phyloP scores from a whole-genome alignment of 2,888 invertebrate species.

The Zaprionus lineosus region DNA sequence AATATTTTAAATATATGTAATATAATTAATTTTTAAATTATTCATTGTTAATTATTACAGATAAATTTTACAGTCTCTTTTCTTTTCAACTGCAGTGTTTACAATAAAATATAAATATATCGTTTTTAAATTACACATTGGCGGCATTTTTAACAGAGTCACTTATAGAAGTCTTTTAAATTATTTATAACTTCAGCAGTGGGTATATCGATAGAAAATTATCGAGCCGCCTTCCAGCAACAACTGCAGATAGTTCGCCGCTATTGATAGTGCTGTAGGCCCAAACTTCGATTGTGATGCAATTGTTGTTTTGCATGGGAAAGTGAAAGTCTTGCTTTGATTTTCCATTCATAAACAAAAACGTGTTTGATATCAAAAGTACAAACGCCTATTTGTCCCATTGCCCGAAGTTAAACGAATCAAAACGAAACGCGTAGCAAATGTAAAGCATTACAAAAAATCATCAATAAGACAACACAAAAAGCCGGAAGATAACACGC shows the following conservation, averaged over 20 bases:
- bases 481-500: slow-evolving; percentile 17
- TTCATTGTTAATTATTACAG: too few species aligned
- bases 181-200: too few species aligned
- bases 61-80: too few species aligned
- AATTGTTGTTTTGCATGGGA: slow-evolving; percentile 58
- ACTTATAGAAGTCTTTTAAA: too few species aligned
- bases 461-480: slow-evolving; percentile 23
- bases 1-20: too few species aligned
- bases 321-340: slow-evolving; percentile 64
- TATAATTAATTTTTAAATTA: too few species aligned
- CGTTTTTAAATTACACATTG: too few species aligned
- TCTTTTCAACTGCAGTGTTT: too few species aligned
- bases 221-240: background rate
- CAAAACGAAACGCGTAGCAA: slow-evolving; percentile 3
- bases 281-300: slow-evolving; percentile 59
- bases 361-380: slow-evolving; percentile 14
- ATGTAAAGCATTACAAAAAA: slow-evolving; percentile 27
- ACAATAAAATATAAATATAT: too few species aligned
- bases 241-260: slow-evolving; percentile 26
- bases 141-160: too few species aligned
- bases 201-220: slow-evolving; percentile 17
- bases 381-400: background rate
- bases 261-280: slow-evolving; percentile 23
- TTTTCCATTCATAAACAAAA: slow-evolving; percentile 21
- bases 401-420: background rate